Conservation (phyloP, 2,888 invertebrate species). For the Eledone cirrhosa region DNA sequence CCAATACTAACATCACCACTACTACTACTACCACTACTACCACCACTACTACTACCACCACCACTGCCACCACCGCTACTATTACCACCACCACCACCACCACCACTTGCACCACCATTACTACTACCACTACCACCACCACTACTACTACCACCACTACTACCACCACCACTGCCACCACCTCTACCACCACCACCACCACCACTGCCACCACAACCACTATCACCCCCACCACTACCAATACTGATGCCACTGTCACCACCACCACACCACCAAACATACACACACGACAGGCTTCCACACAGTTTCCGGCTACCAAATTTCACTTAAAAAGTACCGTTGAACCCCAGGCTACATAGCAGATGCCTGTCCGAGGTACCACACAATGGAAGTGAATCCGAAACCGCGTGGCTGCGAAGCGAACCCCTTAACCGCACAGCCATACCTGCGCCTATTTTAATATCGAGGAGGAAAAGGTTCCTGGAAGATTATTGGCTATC, state of each 20-base stretch:
- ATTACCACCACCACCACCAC: background rate
- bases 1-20: no score
- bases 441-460: no score
- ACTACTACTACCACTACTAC: no score
- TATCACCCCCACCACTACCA: background rate
- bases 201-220: no score
- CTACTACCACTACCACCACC: background rate
- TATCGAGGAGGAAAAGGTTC: background rate
- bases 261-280: constrained; percentile 18
- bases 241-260: constrained; percentile 30
- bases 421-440: no score
- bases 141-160: background rate
- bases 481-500: no score
- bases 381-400: constrained; percentile 15
- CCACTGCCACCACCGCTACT: background rate
- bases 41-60: background rate
- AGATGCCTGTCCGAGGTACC: constrained; percentile 31
- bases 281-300: no score
- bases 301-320: no score
- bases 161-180: background rate
- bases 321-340: constrained; percentile 16
- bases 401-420: no score
- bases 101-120: no score
- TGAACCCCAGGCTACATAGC: background rate
- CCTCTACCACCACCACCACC: no score